Conservation (phyloP, 2,888 invertebrate genomes). For the Drosophila maculinotata region DNA sequence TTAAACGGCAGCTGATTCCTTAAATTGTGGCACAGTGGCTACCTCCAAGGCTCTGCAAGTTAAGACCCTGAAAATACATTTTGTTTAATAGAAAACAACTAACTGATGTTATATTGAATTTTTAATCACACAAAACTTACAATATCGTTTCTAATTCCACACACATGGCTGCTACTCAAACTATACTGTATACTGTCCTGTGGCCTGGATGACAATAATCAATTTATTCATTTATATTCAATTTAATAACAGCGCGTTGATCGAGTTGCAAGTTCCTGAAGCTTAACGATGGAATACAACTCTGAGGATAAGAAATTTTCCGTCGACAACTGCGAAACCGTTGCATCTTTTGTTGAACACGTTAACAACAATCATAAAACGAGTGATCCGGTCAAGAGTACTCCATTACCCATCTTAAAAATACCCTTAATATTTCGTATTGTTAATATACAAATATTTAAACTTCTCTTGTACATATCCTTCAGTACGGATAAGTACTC, state of each 20-base stretch:
- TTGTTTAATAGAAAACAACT: conserved; percentile 1
- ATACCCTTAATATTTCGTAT: not conserved
- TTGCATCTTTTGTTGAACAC: too few species aligned
- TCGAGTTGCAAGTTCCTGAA: not conserved
- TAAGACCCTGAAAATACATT: conserved; percentile 31
- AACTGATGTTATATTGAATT: not conserved
- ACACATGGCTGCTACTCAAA: not conserved
- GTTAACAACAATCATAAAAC: too few species aligned
- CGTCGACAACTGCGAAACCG: not conserved
- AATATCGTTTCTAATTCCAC: conserved; percentile 8
- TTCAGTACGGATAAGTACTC: too few species aligned
- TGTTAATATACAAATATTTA: not conserved
- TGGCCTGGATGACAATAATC: not conserved
- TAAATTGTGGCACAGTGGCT: not conserved
- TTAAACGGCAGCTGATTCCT: conserved; percentile 1
- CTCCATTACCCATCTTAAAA: not conserved
- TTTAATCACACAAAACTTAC: conserved; percentile 25
- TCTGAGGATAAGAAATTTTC: not conserved
- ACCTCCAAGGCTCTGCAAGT: conserved; percentile 2
- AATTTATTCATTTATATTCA: not conserved
- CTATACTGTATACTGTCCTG: conserved; percentile 4
- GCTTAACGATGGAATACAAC: not conserved
- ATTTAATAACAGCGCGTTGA: not conserved
- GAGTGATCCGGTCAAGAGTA: not conserved
- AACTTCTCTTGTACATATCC: not conserved